Base-by-base conservation (phyloP, 2,888 invertebrate species). In the Biston betularia region DNA sequence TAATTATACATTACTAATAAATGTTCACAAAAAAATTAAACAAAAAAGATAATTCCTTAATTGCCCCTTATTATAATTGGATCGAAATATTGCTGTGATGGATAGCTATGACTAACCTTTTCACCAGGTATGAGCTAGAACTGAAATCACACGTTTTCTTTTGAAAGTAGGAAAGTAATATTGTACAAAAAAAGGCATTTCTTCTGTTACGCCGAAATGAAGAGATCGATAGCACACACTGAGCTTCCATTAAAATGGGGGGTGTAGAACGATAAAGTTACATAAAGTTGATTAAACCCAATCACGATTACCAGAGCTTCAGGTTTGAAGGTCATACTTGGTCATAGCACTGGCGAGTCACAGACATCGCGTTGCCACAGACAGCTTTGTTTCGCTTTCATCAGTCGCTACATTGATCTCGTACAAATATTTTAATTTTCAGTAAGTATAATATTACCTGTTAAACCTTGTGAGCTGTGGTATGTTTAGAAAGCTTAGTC, bases 401-500 rank as follows among this genome's bases (percentile, higher is more conserved):
- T 65, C 80, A 0, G 80, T 84, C 4, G 72, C 74, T n/a, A 69
- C 78, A 62, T 86, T 85, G 24, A 85, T 83, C 85, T 84, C 42
- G 14, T 14, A 24, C n/a, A 57, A 56, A 49, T 14, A 35, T 35
- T 46, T 15, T 9, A 9, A 46, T 8, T 44, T 44, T 44, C 4
- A 10, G 4, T 44, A n/a, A 12, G n/a, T 4, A n/a, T n/a, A 3
- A 35, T 4, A 6, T 7, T 35, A 35, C 5, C 7, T 6, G 35
- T 35, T 35, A 35, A n/a, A n/a, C n/a, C n/a, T n/a, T n/a, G n/a
- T n/a, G n/a, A n/a, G n/a, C n/a, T n/a, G n/a, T n/a, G 35, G 35
- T 35, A 35, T 35, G 35, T 4, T 35, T n/a, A n/a, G n/a, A n/a
- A n/a, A n/a, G n/a, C n/a, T n/a, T n/a, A n/a, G n/a, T n/a, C n/a